Base-by-base conservation (phyloP, 2,888 invertebrate genomes). In the Orgyia antiqua region DNA sequence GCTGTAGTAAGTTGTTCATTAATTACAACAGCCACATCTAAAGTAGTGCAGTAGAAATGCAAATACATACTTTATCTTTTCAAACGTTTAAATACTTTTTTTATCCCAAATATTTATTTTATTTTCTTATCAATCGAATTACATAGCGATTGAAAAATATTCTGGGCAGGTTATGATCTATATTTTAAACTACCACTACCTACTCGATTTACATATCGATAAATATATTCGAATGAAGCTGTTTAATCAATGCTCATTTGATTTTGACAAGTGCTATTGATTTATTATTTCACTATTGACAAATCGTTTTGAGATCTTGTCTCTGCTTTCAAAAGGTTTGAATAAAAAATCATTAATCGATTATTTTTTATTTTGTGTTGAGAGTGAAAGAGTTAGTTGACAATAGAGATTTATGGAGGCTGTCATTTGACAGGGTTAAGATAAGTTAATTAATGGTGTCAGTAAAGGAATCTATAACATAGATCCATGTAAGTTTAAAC, bases 271-370 rank as follows among this genome's bases (percentile, higher is more conserved):
- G 34, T 44, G 39, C 44, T 33, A 41, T 43, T 53, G 51, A 53
- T 53, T 51, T 46, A 53, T 52, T 51, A 42, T 39, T 52, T 44
- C 36, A 33, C 38, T 44, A 44, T 46, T 51, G 52, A 53, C 52
- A 53, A 53, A 53, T 51, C 39, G 45, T 29, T 42, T 29, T 11
- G 11, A 51, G 51, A 53, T 53, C 39, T 42, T 42, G 46, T 51
- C 36, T 42, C 30, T 31, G 24, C 36, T 41, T 47, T 42, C 37
- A 29, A 45, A 42, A 45, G 43, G 35, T 35, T 9, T 15, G 13
- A 13, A n/a, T 33, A 37, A 32, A 28, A 35, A 36, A 32, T 32
- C 24, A 39, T 42, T 52, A 47, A 52, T 47, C 38, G 36, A 48
- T 43, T 43, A 36, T 23, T 37, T 35, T 36, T 33, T 13, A 17